Evolutionary conservation across 2,113 vertebrate genomes (phyloP).

Genomic region (Cyphomyrus discorhynchus): DNA sequence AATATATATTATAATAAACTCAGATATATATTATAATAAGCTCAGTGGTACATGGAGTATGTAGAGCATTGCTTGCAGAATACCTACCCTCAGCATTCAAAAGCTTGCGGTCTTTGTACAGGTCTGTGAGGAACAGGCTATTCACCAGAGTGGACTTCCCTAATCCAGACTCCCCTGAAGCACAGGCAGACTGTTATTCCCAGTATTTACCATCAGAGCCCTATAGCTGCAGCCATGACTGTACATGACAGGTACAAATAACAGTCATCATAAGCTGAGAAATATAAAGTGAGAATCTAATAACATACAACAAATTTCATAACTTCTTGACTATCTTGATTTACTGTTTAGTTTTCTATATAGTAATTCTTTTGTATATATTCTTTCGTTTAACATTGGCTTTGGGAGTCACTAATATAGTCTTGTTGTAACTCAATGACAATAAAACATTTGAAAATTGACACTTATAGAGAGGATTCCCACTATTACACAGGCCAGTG

Average conservation of each 20-base stretch:
- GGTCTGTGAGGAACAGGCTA: constrained; percentile 94
- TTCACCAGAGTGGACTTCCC: constrained; percentile 97
- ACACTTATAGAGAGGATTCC: not conserved
- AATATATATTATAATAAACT: not conserved
- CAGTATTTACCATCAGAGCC: not conserved
- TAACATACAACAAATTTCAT: not conserved
- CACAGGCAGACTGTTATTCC: constrained; percentile 22
- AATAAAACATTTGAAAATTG: not conserved
- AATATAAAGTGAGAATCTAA: not conserved
- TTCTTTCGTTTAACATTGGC: not conserved
- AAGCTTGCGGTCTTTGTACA: constrained; percentile 95
- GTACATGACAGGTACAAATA: not conserved
- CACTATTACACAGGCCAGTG: not conserved
- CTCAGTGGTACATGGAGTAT: not conserved
- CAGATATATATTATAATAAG: not conserved
- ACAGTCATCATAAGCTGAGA: not conserved
- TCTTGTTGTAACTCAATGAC: not conserved
- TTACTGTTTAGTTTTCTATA: not conserved
- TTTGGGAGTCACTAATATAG: not conserved
- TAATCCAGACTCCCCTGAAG: constrained; percentile 88
- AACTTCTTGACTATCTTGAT: not conserved
- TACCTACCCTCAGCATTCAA: constrained; percentile 90
- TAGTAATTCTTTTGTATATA: not conserved
- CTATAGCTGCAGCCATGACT: not conserved
- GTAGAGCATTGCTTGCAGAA: not conserved